Percentiles rank a stretch among this genome's conserved stretches.
phyloP scores from a whole-genome alignment of 2,113 vertebrate species.

The Cromileptes altivelis region DNA sequence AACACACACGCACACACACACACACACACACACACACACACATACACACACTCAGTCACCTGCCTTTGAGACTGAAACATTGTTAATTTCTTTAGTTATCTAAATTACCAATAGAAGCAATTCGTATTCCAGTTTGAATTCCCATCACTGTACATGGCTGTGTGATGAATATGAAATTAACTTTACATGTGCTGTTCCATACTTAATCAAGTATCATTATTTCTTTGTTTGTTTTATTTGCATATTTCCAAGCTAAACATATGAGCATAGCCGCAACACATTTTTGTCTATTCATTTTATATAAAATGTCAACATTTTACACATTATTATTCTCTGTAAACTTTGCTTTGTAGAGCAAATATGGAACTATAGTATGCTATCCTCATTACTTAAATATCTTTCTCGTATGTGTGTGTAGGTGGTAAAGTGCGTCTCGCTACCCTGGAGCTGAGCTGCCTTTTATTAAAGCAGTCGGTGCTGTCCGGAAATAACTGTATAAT shows the following conservation, averaged over 20 bases:
- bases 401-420: constrained; percentile 81
- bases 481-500: constrained; percentile 89
- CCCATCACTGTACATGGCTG: too few relatives aligned
- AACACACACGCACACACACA: constrained; percentile 8
- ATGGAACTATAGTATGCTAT: neutral
- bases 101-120: too few relatives aligned
- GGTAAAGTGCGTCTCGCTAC: constrained; percentile 96
- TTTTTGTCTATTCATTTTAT: neutral
- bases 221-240: neutral
- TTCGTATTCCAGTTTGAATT: neutral
- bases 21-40: neutral
- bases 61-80: too few relatives aligned
- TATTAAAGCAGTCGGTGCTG: constrained; percentile 95
- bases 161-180: neutral
- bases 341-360: neutral
- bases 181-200: neutral
- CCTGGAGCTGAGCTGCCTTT: constrained; percentile 94
- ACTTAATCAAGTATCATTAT: too few relatives aligned
- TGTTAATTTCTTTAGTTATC: neutral
- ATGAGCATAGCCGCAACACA: neutral
- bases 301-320: neutral
- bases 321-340: neutral
- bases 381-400: neutral
- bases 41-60: neutral
- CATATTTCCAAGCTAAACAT: neutral